These are phyloP conservation scores for Fistularia commersonii DNA, from an alignment of 2,797 vertebrate species.

Conservation along the genomic window DNA sequence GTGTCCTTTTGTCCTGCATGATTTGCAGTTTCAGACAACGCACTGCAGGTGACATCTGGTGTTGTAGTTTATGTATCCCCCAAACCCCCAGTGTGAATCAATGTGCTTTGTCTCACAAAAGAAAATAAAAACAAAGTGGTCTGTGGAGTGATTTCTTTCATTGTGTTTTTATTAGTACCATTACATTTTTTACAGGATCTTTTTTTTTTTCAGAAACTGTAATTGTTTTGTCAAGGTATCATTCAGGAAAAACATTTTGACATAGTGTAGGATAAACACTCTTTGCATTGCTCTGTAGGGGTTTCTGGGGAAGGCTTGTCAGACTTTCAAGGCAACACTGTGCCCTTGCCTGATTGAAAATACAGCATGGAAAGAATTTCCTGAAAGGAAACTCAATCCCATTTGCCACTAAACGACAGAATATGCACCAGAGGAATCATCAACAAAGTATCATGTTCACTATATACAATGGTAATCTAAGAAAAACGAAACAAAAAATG, in stretches of 20 bases:
- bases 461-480: slow-evolving; percentile 16
- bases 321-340: slow-evolving; percentile 38
- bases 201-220: slow-evolving; percentile 45
- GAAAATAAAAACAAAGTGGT: too few species aligned
- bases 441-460: slow-evolving; percentile 37
- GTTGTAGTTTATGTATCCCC: slow-evolving; percentile 6
- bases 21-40: slow-evolving; percentile 16
- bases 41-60: neutral
- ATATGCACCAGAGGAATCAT: slow-evolving; percentile 61
- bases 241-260: slow-evolving; percentile 38
- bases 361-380: slow-evolving; percentile 72
- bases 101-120: too few species aligned
- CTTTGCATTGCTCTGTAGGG: slow-evolving; percentile 55
- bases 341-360: slow-evolving; percentile 61
- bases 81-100: too few species aligned
- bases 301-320: slow-evolving; percentile 31
- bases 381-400: slow-evolving; percentile 78
- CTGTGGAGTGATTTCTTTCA: too few species aligned
- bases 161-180: too few species aligned
- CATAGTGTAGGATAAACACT: slow-evolving; percentile 61
- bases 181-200: slow-evolving; percentile 15
- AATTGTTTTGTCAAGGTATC: slow-evolving; percentile 56
- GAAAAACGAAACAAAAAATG: neutral
- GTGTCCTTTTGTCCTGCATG: slow-evolving; percentile 7
- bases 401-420: slow-evolving; percentile 73